These are phyloP conservation scores for Orius laevigatus DNA, from an alignment of 1,140 invertebrate species.

Conservation along the genomic window DNA sequence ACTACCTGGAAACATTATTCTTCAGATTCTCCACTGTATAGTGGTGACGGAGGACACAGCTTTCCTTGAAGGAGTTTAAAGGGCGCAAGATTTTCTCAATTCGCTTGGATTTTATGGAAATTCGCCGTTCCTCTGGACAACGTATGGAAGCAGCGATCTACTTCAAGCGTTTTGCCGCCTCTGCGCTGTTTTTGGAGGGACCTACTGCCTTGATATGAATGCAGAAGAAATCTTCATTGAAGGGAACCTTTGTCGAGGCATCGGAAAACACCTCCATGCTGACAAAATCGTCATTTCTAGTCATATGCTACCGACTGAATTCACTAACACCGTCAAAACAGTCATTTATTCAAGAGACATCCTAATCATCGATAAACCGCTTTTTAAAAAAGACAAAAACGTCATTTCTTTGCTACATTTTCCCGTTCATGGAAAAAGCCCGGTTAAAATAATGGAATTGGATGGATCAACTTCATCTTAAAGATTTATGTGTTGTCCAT, in stretches of 20 bases:
- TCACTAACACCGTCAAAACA: conserved; percentile 17
- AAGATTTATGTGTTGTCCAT: conserved; percentile 50
- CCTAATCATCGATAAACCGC: conserved; percentile 50
- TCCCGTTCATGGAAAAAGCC: conserved; percentile 40
- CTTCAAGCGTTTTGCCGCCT: conserved; percentile 87
- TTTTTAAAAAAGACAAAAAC: conserved; percentile 43
- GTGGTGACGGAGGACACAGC: conserved; percentile 58
- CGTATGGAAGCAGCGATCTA: conserved; percentile 93
- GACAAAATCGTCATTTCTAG: conserved; percentile 42
- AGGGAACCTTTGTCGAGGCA: conserved; percentile 24
- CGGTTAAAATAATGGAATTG: conserved; percentile 64
- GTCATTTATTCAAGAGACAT: conserved; percentile 58
- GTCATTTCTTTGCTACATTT: conserved; percentile 62
- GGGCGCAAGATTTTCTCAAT: conserved; percentile 69
- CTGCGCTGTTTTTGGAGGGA: conserved; percentile 90
- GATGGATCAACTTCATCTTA: conserved; percentile 60
- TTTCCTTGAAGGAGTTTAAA: conserved; percentile 60
- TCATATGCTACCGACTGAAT: conserved; percentile 23
- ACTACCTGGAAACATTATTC: conserved; percentile 70
- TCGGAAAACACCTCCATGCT: conserved; percentile 41
- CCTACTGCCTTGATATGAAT: conserved; percentile 73
- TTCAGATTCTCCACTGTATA: conserved; percentile 86
- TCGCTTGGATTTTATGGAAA: conserved; percentile 84
- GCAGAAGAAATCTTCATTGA: conserved; percentile 42
- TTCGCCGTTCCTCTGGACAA: conserved; percentile 88